Conservation (phyloP, 2,113 vertebrate genomes). For the Himantopus leucocephalus region DNA sequence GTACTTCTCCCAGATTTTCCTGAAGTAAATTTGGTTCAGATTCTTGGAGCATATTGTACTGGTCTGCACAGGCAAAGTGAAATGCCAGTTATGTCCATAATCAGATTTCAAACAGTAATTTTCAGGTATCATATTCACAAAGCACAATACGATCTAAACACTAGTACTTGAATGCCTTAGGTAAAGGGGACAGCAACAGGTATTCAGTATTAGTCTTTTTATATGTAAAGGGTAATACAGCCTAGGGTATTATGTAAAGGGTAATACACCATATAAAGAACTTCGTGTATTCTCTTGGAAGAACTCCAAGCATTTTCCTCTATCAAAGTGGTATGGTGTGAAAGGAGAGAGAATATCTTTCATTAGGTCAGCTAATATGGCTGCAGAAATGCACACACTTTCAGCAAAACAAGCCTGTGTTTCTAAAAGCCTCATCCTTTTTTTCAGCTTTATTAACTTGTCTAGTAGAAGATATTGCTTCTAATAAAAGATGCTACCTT, state of each 20-base stretch:
- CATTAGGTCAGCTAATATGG: neutral
- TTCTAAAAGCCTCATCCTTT: neutral
- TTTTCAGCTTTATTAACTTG: constrained; percentile 20
- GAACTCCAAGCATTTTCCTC: neutral
- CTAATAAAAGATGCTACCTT: neutral
- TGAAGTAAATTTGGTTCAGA: neutral
- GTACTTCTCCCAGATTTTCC: neutral
- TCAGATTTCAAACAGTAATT: neutral
- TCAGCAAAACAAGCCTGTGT: neutral
- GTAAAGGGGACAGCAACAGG: neutral
- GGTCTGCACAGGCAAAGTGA: neutral
- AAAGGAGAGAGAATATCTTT: neutral
- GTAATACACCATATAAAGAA: neutral
- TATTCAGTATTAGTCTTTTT: neutral
- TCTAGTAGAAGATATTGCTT: neutral
- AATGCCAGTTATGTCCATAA: neutral
- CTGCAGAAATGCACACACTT: neutral
- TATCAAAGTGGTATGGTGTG: neutral
- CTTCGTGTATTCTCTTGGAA: neutral
- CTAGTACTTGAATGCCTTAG: neutral
- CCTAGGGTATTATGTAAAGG: neutral
- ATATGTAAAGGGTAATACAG: neutral
- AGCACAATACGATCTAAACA: neutral
- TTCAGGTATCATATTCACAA: neutral
- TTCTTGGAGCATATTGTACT: neutral